Conservation (phyloP, 2,797 vertebrate species). For the Spea hammondii region DNA sequence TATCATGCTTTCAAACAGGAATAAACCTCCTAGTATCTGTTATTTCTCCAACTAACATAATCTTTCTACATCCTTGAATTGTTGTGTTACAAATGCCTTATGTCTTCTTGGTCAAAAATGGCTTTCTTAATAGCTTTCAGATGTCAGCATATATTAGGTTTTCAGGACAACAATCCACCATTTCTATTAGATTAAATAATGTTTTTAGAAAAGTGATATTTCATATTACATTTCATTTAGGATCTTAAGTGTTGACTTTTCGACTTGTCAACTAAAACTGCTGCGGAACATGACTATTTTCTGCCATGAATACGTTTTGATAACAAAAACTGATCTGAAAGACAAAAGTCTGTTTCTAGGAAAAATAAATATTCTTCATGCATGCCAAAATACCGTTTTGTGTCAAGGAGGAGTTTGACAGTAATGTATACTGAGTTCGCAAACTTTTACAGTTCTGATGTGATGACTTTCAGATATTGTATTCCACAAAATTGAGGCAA, state of each 20-base stretch:
- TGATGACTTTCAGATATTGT: slow-evolving; percentile 8
- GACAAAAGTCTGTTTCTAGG: not conserved
- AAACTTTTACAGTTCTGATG: not conserved
- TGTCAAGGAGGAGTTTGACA: slow-evolving; percentile 26
- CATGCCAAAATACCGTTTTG: slow-evolving; percentile 37
- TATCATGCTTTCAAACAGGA: slow-evolving; percentile 43
- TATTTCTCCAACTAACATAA: slow-evolving; percentile 48
- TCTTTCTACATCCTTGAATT: slow-evolving; percentile 47
- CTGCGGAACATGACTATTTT: slow-evolving; percentile 26
- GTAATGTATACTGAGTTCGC: not conserved
- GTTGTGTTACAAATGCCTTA: slow-evolving; percentile 50
- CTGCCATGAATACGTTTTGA: slow-evolving; percentile 39
- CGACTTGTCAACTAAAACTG: slow-evolving; percentile 42
- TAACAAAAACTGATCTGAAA: slow-evolving; percentile 29
- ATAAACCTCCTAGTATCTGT: slow-evolving; percentile 30
- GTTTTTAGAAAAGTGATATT: slow-evolving; percentile 52
- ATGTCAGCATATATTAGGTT: slow-evolving; percentile 50
- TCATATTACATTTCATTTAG: slow-evolving; percentile 47
- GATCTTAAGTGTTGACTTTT: slow-evolving; percentile 48
- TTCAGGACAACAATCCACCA: slow-evolving; percentile 45
- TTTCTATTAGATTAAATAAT: slow-evolving; percentile 54
- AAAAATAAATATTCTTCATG: slow-evolving; percentile 14
- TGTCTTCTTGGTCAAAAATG: slow-evolving; percentile 33
- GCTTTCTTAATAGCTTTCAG: slow-evolving; percentile 50
- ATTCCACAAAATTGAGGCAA: not conserved